Evolutionary conservation across 2,113 vertebrate species (phyloP).

Genomic region (Loxodonta africana): DNA sequence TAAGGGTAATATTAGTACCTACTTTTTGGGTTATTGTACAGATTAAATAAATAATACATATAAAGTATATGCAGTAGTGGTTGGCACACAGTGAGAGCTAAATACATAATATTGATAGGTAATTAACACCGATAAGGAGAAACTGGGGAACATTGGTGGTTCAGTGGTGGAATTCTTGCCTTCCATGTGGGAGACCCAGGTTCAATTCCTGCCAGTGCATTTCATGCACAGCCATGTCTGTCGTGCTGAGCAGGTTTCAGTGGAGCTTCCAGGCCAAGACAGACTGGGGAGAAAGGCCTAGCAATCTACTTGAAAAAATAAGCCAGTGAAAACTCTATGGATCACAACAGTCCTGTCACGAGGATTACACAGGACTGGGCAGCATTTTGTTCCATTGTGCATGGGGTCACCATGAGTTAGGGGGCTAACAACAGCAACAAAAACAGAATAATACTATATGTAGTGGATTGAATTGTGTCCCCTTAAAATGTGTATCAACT

Average conservation of each 20-base stretch:
- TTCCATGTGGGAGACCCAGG: background rate
- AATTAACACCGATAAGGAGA: background rate
- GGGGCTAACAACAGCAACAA: background rate
- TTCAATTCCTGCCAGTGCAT: background rate
- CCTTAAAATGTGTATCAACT: too few relatives aligned
- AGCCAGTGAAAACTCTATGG: background rate
- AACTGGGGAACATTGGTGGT: background rate
- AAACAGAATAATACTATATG: background rate
- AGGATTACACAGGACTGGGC: background rate
- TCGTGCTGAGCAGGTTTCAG: background rate
- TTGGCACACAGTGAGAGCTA: background rate
- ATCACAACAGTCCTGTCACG: background rate
- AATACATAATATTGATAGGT: background rate
- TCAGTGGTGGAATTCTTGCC: background rate
- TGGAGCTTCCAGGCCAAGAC: background rate
- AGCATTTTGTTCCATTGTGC: too few relatives aligned
- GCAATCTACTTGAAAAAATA: background rate
- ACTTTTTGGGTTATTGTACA: slow-evolving; percentile 28
- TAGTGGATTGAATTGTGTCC: too few relatives aligned
- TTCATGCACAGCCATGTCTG: background rate
- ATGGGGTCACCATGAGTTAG: too few relatives aligned
- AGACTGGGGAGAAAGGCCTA: background rate
- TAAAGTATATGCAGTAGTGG: background rate
- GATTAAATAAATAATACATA: background rate
- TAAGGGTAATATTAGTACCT: background rate